Conservation (phyloP, 2,888 invertebrate genomes). For the Barypeithes pellucidus region DNA sequence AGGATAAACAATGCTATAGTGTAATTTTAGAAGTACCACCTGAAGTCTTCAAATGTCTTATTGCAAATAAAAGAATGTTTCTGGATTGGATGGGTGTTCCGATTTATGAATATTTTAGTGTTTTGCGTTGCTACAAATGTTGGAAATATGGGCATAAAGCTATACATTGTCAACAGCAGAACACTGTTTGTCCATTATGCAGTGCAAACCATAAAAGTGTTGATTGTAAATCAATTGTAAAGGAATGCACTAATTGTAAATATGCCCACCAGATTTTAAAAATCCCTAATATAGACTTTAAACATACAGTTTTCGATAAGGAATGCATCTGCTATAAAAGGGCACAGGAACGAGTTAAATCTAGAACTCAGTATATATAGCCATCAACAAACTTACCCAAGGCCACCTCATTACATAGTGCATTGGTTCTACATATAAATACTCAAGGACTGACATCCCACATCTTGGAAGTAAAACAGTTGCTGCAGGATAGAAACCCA, state of each 20-base stretch:
- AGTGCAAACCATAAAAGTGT: conserved; percentile 20
- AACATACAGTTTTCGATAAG: conserved; percentile 27
- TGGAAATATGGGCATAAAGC: conserved; percentile 42
- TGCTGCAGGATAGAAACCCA: neutral
- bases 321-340: conserved; percentile 15
- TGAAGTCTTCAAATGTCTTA: conserved; percentile 29
- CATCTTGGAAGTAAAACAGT: neutral
- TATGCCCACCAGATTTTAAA: conserved; percentile 25
- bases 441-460: conserved; percentile 1
- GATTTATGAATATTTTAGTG: conserved; percentile 13
- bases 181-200: conserved; percentile 3
- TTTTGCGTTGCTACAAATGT: conserved; percentile 43
- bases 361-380: conserved; percentile 21
- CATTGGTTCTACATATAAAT: conserved; percentile 10
- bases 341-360: conserved; percentile 2
- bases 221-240: neutral
- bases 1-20: conserved; percentile 18
- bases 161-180: conserved; percentile 6
- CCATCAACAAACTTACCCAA: neutral
- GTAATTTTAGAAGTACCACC: conserved; percentile 37
- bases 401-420: neutral
- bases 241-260: conserved; percentile 25
- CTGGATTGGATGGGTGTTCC: conserved; percentile 2
- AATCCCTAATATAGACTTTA: conserved; percentile 21
- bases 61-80: conserved; percentile 38